phyloP scores from a whole-genome alignment of 2,113 vertebrate species.

The Dipodomys stephensi region DNA sequence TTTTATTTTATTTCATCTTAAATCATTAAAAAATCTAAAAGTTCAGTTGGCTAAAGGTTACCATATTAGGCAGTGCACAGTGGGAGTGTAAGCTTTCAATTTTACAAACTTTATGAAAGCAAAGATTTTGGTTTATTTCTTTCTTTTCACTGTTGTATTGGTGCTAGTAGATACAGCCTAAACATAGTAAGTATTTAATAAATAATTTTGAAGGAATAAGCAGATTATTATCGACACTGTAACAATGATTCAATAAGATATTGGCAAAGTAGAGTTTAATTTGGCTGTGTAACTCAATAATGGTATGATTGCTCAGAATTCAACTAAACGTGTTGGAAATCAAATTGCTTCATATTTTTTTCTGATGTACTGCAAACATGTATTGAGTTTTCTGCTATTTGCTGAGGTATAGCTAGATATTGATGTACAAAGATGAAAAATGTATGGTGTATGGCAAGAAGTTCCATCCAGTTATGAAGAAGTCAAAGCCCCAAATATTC shows the following conservation, averaged over 20 bases:
- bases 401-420: not conserved
- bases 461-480: not conserved
- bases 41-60: not conserved
- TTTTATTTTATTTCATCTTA: conserved; percentile 44
- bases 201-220: conserved; percentile 15
- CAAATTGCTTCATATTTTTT: not conserved
- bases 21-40: not conserved
- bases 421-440: not conserved
- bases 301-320: not conserved
- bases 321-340: not conserved
- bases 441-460: not conserved
- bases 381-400: not conserved
- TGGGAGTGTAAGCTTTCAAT: not conserved
- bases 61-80: not conserved
- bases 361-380: not conserved
- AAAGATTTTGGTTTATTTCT: not conserved
- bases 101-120: not conserved
- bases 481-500: not conserved
- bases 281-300: not conserved
- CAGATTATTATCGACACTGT: not conserved
- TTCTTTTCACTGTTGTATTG: not conserved
- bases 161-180: not conserved
- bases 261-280: not conserved
- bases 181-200: not conserved
- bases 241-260: not conserved